These are phyloP conservation scores for Pogonomyrmex barbatus DNA, from an alignment of 1,140 invertebrate genomes.

Conservation along the genomic window DNA sequence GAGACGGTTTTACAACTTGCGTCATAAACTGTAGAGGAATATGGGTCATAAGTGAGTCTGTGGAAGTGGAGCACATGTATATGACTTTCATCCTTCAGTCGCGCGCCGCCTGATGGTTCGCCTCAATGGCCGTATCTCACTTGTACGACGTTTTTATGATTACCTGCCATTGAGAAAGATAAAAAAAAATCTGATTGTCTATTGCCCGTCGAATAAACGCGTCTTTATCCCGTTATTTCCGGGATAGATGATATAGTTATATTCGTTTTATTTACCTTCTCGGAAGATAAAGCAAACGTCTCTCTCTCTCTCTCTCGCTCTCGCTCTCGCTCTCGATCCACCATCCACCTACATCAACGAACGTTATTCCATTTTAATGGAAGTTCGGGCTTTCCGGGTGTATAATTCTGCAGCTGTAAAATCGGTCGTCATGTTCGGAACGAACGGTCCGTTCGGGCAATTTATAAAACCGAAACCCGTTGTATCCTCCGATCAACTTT, in stretches of 20 bases:
- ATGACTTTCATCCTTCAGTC: constrained; percentile 34
- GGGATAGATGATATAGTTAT: constrained; percentile 9
- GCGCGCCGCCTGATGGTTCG: neutral
- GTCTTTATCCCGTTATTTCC: neutral
- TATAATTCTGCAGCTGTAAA: constrained; percentile 30
- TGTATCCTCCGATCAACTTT: constrained; percentile 19
- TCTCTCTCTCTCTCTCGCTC: neutral
- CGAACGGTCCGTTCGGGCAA: constrained; percentile 15
- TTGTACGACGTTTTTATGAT: constrained; percentile 41
- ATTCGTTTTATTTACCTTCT: neutral
- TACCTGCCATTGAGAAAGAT: neutral
- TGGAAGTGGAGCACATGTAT: constrained; percentile 46
- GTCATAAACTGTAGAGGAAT: constrained; percentile 42
- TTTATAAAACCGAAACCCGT: constrained; percentile 37
- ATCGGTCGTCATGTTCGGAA: constrained; percentile 27
- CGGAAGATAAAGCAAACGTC: neutral
- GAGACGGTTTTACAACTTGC: constrained; percentile 63
- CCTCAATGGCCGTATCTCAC: constrained; percentile 8
- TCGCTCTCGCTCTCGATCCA: neutral
- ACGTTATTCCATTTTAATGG: constrained; percentile 39
- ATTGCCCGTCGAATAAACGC: constrained; percentile 5
- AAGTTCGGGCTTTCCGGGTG: neutral
- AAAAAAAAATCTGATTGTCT: constrained; percentile 51
- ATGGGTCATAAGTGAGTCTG: constrained; percentile 42
- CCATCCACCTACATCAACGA: neutral